Conservation (phyloP, 2,797 vertebrate species). For the Peromyscus eremicus region DNA sequence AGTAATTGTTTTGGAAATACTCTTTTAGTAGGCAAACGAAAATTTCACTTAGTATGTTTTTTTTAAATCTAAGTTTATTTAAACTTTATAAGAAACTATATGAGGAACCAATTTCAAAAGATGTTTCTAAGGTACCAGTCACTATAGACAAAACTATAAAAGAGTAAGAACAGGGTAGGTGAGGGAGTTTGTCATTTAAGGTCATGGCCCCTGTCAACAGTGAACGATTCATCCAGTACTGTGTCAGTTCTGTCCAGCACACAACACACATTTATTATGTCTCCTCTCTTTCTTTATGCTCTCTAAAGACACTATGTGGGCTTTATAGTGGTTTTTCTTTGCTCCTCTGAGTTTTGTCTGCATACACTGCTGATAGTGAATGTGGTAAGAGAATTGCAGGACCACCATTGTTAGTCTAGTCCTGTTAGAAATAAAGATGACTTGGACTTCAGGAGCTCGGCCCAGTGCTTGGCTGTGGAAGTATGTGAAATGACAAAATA, state of each 20-base stretch:
- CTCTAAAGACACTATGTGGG: background rate
- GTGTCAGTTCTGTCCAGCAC: background rate
- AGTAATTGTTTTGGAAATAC: background rate
- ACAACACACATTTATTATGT: background rate
- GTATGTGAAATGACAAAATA: too few relatives aligned
- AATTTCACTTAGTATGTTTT: background rate
- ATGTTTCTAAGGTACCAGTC: background rate
- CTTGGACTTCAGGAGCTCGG: too few relatives aligned
- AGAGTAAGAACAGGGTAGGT: background rate
- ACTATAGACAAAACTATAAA: conserved; percentile 29
- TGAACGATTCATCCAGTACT: background rate
- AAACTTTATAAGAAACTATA: conserved; percentile 7
- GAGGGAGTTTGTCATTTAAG: background rate
- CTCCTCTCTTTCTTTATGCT: background rate
- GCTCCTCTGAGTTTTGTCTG: conserved; percentile 43
- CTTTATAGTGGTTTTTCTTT: conserved; percentile 36
- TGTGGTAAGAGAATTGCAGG: background rate
- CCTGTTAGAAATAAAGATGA: conserved; percentile 35
- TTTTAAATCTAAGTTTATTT: conserved; percentile 37
- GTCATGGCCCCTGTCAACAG: background rate
- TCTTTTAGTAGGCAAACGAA: background rate
- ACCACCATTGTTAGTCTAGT: background rate
- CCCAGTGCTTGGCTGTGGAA: too few relatives aligned
- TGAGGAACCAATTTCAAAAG: conserved; percentile 36
- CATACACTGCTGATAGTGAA: background rate